Evolutionary conservation across 2,888 invertebrate genomes (phyloP).

Genomic region (Thymelicus acteon): DNA sequence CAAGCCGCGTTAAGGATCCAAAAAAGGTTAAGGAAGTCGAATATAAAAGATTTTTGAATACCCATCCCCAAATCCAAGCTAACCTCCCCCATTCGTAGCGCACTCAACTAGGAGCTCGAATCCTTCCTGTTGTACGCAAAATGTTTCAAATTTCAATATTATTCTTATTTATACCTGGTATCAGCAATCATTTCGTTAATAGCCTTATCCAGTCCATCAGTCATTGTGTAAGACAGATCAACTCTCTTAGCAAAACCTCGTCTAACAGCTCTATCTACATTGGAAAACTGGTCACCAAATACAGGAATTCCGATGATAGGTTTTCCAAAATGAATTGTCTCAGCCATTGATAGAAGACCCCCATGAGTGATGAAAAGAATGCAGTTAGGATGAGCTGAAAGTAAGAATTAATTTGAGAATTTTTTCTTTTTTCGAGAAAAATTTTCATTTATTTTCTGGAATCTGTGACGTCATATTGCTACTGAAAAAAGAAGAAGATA

Average conservation of each 20-base stretch:
- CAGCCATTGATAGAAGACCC: slow-evolving; percentile 55
- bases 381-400: slow-evolving; percentile 56
- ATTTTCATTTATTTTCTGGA: too few species aligned
- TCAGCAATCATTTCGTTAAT: slow-evolving; percentile 52
- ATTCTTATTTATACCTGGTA: slow-evolving; percentile 47
- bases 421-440: too few species aligned
- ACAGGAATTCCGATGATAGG: slow-evolving; percentile 64
- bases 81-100: too few species aligned
- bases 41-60: too few species aligned
- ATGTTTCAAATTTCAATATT: slow-evolving; percentile 39
- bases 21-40: too few species aligned
- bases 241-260: slow-evolving; percentile 59
- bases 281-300: slow-evolving; percentile 64
- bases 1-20: too few species aligned
- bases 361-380: slow-evolving; percentile 56
- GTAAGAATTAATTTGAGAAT: slow-evolving; percentile 11
- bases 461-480: too few species aligned
- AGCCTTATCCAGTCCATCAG: slow-evolving; percentile 49
- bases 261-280: slow-evolving; percentile 55
- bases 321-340: slow-evolving; percentile 54
- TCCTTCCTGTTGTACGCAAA: too few species aligned
- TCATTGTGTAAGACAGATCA: slow-evolving; percentile 50
- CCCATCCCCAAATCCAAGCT: too few species aligned
- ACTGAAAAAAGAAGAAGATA: too few species aligned
- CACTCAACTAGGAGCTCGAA: too few species aligned